Evolutionary conservation across 2,888 invertebrate genomes (phyloP).

Genomic region (Eupithecia dodoneata): DNA sequence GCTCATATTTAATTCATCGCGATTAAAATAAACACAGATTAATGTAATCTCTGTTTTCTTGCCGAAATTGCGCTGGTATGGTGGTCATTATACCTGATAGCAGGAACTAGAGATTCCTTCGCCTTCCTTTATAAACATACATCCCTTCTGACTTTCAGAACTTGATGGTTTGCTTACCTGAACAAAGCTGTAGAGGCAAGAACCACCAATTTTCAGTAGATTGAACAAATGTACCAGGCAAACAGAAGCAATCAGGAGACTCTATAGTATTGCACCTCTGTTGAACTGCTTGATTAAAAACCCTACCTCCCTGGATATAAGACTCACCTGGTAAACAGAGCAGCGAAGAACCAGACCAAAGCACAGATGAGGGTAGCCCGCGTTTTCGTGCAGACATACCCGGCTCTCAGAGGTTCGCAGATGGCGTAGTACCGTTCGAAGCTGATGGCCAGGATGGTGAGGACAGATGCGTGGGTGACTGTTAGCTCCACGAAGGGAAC

Average conservation of each 20-base stretch:
- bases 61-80: background rate
- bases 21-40: background rate
- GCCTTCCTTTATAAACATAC: background rate
- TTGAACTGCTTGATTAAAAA: background rate
- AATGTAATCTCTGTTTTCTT: background rate
- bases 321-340: conserved; percentile 92
- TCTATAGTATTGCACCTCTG: background rate
- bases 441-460: conserved; percentile 96
- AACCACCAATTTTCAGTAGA: conserved; percentile 89
- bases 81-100: background rate
- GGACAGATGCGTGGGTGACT: conserved; percentile 95
- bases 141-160: background rate
- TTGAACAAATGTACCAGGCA: conserved; percentile 86
- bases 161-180: background rate
- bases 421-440: conserved; percentile 96
- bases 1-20: too few species aligned
- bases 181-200: background rate
- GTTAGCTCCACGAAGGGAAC: conserved; percentile 96
- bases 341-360: conserved; percentile 93
- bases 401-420: conserved; percentile 95
- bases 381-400: conserved; percentile 94
- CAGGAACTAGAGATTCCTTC: background rate
- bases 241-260: background rate
- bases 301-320: background rate
- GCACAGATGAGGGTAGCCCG: conserved; percentile 92